Conservation (phyloP, 2,888 invertebrate genomes). For the Colletes collaris region DNA sequence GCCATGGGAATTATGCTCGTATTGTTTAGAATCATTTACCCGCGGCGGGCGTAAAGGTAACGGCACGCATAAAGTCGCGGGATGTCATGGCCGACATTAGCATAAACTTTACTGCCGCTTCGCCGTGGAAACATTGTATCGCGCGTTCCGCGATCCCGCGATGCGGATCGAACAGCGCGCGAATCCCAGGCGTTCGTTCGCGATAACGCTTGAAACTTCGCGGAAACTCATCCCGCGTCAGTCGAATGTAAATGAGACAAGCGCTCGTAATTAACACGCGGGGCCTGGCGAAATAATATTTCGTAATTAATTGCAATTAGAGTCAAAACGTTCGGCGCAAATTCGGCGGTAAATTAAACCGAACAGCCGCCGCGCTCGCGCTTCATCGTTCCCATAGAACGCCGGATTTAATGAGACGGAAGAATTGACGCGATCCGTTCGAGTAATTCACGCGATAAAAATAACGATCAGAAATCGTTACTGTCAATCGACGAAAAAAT, state of each 20-base stretch:
- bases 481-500: neutral
- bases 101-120: slow-evolving; percentile 35
- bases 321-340: neutral
- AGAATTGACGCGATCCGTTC: neutral
- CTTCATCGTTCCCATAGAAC: neutral
- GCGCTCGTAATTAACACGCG: slow-evolving; percentile 23
- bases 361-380: neutral
- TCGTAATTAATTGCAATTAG: slow-evolving; percentile 12
- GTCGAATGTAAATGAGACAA: slow-evolving; percentile 20
- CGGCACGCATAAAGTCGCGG: slow-evolving; percentile 25
- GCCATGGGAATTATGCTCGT: neutral
- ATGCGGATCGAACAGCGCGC: neutral
- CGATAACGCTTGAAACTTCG: neutral
- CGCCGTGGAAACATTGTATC: slow-evolving; percentile 19
- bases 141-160: neutral
- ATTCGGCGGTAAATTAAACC: neutral
- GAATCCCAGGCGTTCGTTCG: slow-evolving; percentile 14
- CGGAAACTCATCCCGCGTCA: neutral
- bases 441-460: slow-evolving; percentile 8
- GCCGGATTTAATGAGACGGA: neutral
- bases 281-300: slow-evolving; percentile 9
- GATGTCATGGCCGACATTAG: slow-evolving; percentile 35
- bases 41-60: slow-evolving; percentile 9
- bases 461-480: neutral
- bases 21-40: slow-evolving; percentile 33